A percentile compares a stretch with the other conserved stretches of the same genome.
These are phyloP conservation scores for Acyrthosiphon pisum DNA, from an alignment of 1,140 invertebrate genomes.

Conservation along the genomic window DNA sequence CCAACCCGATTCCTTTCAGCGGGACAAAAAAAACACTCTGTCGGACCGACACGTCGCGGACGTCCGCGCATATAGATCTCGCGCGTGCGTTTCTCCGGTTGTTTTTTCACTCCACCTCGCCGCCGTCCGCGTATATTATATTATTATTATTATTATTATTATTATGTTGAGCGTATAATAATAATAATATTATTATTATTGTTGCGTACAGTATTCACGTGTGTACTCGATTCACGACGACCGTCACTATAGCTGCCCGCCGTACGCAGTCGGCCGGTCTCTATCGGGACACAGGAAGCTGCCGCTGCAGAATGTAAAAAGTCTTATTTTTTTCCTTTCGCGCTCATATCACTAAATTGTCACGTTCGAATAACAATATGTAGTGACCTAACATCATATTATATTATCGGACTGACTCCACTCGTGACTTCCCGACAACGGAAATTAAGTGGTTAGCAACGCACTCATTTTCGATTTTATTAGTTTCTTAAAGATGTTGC, in stretches of 20 bases:
- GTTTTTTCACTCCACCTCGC: not conserved
- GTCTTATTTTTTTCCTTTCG: not conserved
- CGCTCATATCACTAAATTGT: not conserved
- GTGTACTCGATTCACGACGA: not conserved
- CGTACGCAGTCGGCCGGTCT: not conserved
- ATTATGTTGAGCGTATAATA: conserved; percentile 15
- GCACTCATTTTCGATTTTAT: too few species aligned
- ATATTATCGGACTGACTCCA: not conserved
- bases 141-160: not conserved
- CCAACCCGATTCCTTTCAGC: conserved; percentile 1
- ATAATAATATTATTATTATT: not conserved
- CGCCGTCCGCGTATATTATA: not conserved
- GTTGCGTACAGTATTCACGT: not conserved
- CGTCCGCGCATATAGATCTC: conserved; percentile 12
- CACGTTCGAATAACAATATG: not conserved
- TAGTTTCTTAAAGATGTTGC: too few species aligned
- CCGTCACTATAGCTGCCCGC: not conserved
- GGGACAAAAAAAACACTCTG: not conserved
- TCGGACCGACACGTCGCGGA: not conserved
- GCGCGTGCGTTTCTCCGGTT: conserved; percentile 34
- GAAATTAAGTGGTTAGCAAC: not conserved
- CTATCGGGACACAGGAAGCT: not conserved
- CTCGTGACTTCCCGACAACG: not conserved
- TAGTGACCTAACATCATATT: not conserved
- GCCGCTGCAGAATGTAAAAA: not conserved